These are phyloP conservation scores for Pyralis farinalis DNA, from an alignment of 2,888 invertebrate genomes.

Conservation along the genomic window DNA sequence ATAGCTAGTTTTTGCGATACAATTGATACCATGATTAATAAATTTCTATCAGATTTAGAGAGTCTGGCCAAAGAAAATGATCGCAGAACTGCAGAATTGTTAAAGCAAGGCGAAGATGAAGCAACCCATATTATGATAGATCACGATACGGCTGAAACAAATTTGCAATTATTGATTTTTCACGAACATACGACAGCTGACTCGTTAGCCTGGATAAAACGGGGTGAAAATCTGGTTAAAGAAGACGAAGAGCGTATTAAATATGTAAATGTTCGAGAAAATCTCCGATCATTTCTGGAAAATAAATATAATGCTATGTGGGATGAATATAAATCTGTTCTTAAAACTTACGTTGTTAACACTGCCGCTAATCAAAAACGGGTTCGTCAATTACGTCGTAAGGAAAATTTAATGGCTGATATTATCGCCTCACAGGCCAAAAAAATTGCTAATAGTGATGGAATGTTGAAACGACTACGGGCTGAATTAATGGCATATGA, in stretches of 20 bases:
- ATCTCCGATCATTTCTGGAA: constrained; percentile 57
- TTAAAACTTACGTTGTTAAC: constrained; percentile 53
- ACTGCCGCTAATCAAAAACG: constrained; percentile 67
- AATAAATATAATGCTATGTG: constrained; percentile 54
- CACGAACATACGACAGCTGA: constrained; percentile 57
- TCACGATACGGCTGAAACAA: constrained; percentile 60
- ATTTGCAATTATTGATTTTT: constrained; percentile 60
- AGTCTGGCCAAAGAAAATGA: constrained; percentile 49
- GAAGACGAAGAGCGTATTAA: constrained; percentile 62
- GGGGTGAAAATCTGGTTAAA: constrained; percentile 66
- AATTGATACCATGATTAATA: constrained; percentile 81
- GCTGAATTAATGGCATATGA: constrained; percentile 62
- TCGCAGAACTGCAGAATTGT: constrained; percentile 35
- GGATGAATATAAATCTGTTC: constrained; percentile 63
- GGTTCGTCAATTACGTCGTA: constrained; percentile 56
- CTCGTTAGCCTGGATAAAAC: constrained; percentile 52
- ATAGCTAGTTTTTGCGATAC: constrained; percentile 83
- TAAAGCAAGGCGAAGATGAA: constrained; percentile 46
- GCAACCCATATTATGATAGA: constrained; percentile 37
- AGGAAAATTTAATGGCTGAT: constrained; percentile 68
- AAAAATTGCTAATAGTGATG: constrained; percentile 62
- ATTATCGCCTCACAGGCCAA: constrained; percentile 67
- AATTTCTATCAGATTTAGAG: constrained; percentile 58
- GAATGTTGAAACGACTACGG: constrained; percentile 50
- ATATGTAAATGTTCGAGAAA: constrained; percentile 51